Evolutionary conservation across 2,888 invertebrate genomes (phyloP).

Genomic region (Pseudeuparius sepicola): DNA sequence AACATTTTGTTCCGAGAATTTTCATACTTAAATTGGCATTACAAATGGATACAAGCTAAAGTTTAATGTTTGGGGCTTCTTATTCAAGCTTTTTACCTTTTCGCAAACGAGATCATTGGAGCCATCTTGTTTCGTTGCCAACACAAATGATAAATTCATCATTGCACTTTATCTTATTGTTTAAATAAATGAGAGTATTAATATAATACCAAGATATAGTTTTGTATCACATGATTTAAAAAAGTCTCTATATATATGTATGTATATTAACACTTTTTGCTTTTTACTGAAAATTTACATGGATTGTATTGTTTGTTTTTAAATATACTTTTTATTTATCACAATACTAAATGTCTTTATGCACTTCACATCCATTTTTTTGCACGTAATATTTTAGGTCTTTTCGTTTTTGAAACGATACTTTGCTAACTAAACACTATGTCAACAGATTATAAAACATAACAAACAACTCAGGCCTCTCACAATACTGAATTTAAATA

Average conservation of each 20-base stretch:
- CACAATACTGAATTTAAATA: too few species aligned
- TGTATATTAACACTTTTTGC: conserved; percentile 27
- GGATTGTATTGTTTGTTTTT: conserved; percentile 14
- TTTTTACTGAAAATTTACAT: conserved; percentile 23
- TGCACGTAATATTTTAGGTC: conserved; percentile 11
- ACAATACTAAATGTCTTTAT: conserved; percentile 19
- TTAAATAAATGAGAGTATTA: too few species aligned
- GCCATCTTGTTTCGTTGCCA: conserved; percentile 36
- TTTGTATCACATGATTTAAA: conserved; percentile 35
- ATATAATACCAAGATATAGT: conserved; percentile 37
- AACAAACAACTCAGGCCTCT: too few species aligned
- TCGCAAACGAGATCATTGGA: conserved; percentile 31
- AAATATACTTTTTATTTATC: conserved; percentile 16
- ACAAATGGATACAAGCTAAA: too few species aligned
- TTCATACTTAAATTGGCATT: too few species aligned
- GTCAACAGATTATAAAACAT: too few species aligned
- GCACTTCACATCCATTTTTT: conserved; percentile 10
- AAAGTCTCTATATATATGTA: conserved; percentile 20
- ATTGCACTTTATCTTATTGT: conserved; percentile 32
- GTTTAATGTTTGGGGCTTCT: too few species aligned
- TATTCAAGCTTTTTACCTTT: conserved; percentile 1
- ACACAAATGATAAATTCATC: conserved; percentile 29
- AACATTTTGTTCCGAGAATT: too few species aligned
- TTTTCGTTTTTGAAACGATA: too few species aligned
- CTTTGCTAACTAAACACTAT: too few species aligned